Conservation (phyloP, 2,797 vertebrate genomes). For the Prunella strophiata region DNA sequence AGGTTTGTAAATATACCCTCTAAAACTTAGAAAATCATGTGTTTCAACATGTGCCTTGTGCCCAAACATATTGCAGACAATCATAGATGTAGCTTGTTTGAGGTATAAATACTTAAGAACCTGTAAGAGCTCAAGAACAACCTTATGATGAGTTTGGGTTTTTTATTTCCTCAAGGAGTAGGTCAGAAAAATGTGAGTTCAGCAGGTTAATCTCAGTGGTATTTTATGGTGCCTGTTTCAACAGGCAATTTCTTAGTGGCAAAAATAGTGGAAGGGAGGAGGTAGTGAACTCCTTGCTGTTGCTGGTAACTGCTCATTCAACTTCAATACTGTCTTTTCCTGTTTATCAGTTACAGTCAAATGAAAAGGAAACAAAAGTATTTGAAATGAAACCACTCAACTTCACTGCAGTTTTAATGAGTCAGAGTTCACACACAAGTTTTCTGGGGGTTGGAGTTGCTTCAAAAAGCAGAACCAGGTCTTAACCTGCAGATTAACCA, state of each 20-base stretch:
- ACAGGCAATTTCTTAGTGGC: not conserved
- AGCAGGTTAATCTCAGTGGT: not conserved
- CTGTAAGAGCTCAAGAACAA: not conserved
- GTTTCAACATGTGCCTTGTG: not conserved
- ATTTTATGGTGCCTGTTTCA: not conserved
- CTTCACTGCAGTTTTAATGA: slow-evolving; percentile 6
- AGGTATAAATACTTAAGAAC: not conserved
- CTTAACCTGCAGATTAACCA: not conserved
- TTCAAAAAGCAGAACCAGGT: not conserved
- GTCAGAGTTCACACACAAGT: not conserved
- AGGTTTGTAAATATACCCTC: not conserved
- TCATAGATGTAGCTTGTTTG: not conserved
- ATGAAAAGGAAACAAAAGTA: slow-evolving; percentile 20
- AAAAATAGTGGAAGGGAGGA: slow-evolving; percentile 35
- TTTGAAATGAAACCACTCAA: not conserved
- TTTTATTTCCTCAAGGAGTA: not conserved
- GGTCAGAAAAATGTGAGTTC: not conserved
- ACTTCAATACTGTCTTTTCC: slow-evolving; percentile 13
- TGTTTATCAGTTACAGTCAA: slow-evolving; percentile 21
- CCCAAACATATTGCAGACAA: not conserved
- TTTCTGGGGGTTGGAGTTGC: not conserved
- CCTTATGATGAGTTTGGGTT: not conserved
- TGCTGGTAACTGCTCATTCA: slow-evolving; percentile 37
- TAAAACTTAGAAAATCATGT: not conserved
- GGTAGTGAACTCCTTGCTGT: not conserved